Evolutionary conservation across 2,888 invertebrate genomes (phyloP).

Genomic region (Lasioglossum zephyrum): DNA sequence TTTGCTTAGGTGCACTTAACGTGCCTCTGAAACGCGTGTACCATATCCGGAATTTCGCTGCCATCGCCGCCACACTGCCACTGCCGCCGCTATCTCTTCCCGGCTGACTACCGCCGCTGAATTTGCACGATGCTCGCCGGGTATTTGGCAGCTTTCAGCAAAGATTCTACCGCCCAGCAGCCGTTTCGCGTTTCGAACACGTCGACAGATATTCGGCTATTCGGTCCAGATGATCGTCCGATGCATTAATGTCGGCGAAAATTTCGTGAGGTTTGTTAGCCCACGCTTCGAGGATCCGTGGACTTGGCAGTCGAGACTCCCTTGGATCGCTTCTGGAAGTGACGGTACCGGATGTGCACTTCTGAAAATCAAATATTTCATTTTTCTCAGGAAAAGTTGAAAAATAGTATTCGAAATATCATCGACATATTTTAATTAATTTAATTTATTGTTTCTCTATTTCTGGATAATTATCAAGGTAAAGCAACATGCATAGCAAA

Average conservation of each 20-base stretch:
- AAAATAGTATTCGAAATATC: too few relatives aligned
- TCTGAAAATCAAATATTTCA: too few relatives aligned
- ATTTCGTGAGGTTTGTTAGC: neutral
- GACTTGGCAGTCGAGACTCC: neutral
- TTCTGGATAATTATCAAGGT: too few relatives aligned
- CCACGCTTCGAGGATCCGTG: neutral
- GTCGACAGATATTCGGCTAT: neutral
- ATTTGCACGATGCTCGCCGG: constrained; percentile 35
- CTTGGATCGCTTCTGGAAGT: neutral
- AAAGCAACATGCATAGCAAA: too few relatives aligned
- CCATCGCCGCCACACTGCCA: constrained; percentile 27
- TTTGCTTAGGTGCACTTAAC: constrained; percentile 72
- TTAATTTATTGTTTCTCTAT: too few relatives aligned
- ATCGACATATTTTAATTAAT: too few relatives aligned
- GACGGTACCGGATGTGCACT: too few relatives aligned
- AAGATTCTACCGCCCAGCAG: neutral
- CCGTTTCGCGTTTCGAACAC: neutral
- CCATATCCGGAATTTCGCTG: constrained; percentile 25
- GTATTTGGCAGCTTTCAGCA: constrained; percentile 6
- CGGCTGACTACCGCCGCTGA: constrained; percentile 16
- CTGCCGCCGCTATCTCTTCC: neutral
- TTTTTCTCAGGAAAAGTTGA: too few relatives aligned
- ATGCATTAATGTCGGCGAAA: neutral
- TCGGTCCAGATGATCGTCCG: neutral
- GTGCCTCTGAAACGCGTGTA: constrained; percentile 53